Evolutionary conservation across 2,113 vertebrate genomes (phyloP).

Genomic region (Probosciger aterrimus): DNA sequence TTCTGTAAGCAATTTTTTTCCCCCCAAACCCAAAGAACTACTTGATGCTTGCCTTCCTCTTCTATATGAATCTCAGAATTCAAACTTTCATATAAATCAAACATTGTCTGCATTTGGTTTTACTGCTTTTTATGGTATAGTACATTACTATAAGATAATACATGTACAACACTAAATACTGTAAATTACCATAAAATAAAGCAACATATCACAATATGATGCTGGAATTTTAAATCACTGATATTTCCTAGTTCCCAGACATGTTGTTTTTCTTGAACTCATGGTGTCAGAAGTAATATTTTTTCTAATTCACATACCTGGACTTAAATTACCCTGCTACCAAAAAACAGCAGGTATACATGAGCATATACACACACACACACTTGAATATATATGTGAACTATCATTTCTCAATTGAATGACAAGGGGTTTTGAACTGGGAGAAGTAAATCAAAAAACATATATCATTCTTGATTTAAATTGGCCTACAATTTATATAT

Average conservation of each 20-base stretch:
- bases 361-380: background rate
- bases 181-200: conserved; percentile 63
- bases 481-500: background rate
- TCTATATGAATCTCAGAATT: conserved; percentile 28
- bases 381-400: background rate
- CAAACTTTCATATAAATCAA: conserved; percentile 52
- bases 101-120: conserved; percentile 36
- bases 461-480: background rate
- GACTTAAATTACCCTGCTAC: conserved; percentile 52
- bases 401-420: conserved; percentile 10
- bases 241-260: conserved; percentile 18
- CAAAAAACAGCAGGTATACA: background rate
- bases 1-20: background rate
- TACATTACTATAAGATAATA: conserved; percentile 51
- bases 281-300: background rate
- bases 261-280: conserved; percentile 54
- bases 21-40: background rate
- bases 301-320: background rate
- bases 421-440: background rate
- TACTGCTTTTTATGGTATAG: conserved; percentile 41
- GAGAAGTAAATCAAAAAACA: conserved; percentile 18
- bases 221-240: conserved; percentile 39
- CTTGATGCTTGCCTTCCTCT: conserved; percentile 7
- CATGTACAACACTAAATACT: conserved; percentile 56
- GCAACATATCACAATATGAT: conserved; percentile 3